A percentile compares a stretch with the other conserved stretches of the same genome.
phyloP scores from a whole-genome alignment of 2,888 invertebrate genomes.

The Mantis religiosa region DNA sequence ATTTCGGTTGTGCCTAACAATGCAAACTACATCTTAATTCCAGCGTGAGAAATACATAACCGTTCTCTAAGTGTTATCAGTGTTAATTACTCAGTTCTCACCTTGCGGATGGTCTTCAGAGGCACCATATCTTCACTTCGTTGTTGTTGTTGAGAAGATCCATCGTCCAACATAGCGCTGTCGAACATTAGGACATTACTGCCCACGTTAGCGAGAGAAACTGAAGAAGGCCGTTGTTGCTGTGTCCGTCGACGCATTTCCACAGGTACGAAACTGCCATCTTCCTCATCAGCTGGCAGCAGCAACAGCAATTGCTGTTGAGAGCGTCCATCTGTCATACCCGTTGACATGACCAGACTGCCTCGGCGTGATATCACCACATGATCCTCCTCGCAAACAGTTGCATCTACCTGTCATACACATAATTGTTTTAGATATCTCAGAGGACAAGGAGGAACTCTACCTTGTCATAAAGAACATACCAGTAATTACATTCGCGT shows the following conservation, averaged over 20 bases:
- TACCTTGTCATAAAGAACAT: no score
- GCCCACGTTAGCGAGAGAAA: conserved; percentile 26
- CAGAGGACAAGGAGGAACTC: no score
- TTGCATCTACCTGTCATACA: background rate
- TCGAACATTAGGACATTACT: conserved; percentile 29
- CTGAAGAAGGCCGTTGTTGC: conserved; percentile 2
- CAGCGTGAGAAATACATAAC: background rate
- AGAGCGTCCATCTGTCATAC: conserved; percentile 15
- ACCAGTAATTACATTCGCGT: no score
- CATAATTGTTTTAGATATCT: no score
- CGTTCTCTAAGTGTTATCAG: background rate
- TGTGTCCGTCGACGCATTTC: background rate
- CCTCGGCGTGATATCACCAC: conserved; percentile 14
- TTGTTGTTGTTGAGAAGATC: background rate
- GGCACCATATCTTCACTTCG: background rate
- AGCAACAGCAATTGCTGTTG: conserved; percentile 1
- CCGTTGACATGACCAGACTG: conserved; percentile 22
- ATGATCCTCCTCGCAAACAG: conserved; percentile 2
- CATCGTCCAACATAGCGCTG: conserved; percentile 12
- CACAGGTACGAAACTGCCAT: background rate
- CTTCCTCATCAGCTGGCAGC: background rate
- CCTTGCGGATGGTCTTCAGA: background rate
- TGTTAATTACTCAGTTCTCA: background rate
- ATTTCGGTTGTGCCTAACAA: no score
- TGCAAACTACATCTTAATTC: no score